Conservation (phyloP, 2,113 vertebrate species). For the Chlorodrepanis virens region DNA sequence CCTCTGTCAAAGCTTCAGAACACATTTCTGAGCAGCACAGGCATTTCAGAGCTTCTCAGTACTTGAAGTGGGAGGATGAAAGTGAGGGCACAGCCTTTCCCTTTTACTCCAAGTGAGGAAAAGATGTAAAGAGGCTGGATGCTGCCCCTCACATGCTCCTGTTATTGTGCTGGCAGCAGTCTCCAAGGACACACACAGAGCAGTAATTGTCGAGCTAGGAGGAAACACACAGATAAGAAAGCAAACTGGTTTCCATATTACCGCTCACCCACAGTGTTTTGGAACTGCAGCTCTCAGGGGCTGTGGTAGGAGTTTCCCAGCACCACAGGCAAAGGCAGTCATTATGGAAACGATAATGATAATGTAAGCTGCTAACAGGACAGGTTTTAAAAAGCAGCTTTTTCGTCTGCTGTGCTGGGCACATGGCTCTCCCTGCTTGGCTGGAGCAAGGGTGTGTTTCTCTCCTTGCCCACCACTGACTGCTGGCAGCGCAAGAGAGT, state of each 20-base stretch:
- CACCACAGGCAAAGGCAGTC: neutral
- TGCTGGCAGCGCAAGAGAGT: neutral
- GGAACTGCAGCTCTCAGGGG: neutral
- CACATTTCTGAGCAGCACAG: neutral
- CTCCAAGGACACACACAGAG: neutral
- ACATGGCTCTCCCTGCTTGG: accelerated
- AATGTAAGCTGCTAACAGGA: neutral
- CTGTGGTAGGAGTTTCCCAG: neutral
- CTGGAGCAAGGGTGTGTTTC: neutral
- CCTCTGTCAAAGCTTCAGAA: neutral
- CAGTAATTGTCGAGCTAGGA: neutral
- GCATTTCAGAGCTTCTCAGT: neutral
- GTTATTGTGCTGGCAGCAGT: neutral
- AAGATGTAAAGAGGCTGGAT: neutral
- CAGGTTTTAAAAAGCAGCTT: neutral
- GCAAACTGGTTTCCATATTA: neutral
- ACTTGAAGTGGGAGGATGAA: neutral
- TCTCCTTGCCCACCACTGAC: neutral
- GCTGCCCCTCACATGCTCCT: neutral
- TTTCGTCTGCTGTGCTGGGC: neutral
- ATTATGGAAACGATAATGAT: neutral
- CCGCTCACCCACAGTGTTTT: neutral
- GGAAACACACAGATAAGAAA: neutral
- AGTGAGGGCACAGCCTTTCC: neutral
- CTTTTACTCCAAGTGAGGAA: neutral